phyloP scores from a whole-genome alignment of 2,113 vertebrate genomes.

The Hylia prasina region DNA sequence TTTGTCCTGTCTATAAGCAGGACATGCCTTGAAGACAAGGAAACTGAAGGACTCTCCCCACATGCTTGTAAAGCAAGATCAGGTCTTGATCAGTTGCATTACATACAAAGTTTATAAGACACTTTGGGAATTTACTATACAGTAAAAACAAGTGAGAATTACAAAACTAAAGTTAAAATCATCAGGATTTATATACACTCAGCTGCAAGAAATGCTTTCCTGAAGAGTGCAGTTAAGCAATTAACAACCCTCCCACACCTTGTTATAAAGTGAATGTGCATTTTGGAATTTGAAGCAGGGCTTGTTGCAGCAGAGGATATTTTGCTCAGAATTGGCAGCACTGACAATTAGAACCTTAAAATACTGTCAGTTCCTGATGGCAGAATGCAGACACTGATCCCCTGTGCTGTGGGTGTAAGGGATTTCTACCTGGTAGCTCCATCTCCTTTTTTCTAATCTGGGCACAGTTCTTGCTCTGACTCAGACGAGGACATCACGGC shows the following conservation, averaged over 20 bases:
- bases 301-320: background rate
- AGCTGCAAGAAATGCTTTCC: background rate
- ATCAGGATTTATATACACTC: background rate
- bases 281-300: background rate
- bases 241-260: background rate
- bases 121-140: background rate
- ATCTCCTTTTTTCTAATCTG: background rate
- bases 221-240: background rate
- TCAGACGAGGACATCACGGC: background rate
- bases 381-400: background rate
- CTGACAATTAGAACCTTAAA: background rate
- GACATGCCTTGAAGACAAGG: background rate
- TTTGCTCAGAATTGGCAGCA: background rate
- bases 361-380: background rate
- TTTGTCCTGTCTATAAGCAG: background rate
- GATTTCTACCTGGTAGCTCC: background rate
- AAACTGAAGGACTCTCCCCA: background rate
- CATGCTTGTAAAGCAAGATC: background rate
- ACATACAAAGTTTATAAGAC: background rate
- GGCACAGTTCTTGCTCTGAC: background rate
- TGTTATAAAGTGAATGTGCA: background rate
- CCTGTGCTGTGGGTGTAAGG: background rate
- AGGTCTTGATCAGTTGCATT: background rate
- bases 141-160: background rate
- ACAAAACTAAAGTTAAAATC: background rate